These are phyloP conservation scores for Agrotis puta DNA, from an alignment of 2,888 invertebrate genomes.

Conservation along the genomic window DNA sequence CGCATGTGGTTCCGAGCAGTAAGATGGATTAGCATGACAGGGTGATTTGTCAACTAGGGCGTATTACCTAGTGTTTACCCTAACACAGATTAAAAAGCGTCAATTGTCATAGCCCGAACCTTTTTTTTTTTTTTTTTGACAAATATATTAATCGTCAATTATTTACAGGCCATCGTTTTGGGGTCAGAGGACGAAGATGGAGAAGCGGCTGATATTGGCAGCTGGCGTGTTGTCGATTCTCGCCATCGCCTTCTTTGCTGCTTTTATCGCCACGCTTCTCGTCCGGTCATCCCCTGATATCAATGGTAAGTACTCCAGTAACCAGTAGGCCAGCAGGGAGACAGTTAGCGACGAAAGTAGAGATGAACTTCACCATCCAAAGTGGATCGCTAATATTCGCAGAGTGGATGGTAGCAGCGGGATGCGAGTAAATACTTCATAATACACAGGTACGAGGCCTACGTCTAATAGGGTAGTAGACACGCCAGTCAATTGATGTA, in stretches of 20 bases:
- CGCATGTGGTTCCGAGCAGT: too few species aligned
- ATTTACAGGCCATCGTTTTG: constrained; percentile 83
- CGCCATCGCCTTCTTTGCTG: constrained; percentile 83
- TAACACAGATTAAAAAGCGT: not conserved
- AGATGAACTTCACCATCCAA: not conserved
- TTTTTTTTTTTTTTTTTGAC: not conserved
- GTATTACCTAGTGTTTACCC: too few species aligned
- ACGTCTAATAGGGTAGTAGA: too few species aligned
- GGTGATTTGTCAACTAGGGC: too few species aligned
- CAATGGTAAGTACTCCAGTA: constrained; percentile 72
- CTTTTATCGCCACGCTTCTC: constrained; percentile 81
- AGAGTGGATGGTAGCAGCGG: not conserved
- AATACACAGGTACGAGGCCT: not conserved
- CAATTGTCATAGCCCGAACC: not conserved
- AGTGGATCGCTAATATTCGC: not conserved
- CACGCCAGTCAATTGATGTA: too few species aligned
- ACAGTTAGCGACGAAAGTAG: not conserved
- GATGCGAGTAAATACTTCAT: not conserved
- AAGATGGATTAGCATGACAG: too few species aligned
- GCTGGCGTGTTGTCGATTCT: constrained; percentile 76
- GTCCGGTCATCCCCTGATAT: constrained; percentile 71
- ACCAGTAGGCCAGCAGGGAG: not conserved
- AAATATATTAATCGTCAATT: constrained; percentile 6
- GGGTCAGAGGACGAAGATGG: constrained; percentile 83
- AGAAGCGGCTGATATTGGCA: constrained; percentile 81